Percentiles rank a stretch among this genome's conserved stretches.
phyloP scores from a whole-genome alignment of 2,888 invertebrate species.

The Dione vanillae region DNA sequence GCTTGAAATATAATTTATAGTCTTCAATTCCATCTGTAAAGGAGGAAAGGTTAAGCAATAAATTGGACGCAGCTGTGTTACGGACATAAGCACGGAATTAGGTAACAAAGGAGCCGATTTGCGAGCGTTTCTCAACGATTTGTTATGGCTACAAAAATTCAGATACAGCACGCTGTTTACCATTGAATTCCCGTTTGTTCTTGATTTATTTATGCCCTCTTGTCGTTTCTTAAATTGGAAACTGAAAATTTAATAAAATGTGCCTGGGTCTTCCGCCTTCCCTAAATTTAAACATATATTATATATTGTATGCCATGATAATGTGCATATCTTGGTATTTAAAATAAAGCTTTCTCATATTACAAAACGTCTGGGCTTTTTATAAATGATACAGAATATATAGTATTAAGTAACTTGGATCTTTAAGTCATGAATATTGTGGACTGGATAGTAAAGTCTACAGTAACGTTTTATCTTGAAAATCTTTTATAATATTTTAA shows the following conservation, averaged over 20 bases:
- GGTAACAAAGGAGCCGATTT: slow-evolving; percentile 77
- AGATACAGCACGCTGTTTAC: slow-evolving; percentile 45
- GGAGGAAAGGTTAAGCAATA: slow-evolving; percentile 80
- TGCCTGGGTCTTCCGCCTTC: too few species aligned
- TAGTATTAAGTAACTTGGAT: too few species aligned
- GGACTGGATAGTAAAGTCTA: too few species aligned
- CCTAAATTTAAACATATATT: too few species aligned
- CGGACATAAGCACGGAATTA: slow-evolving; percentile 78
- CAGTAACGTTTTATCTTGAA: too few species aligned
- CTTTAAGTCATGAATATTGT: too few species aligned
- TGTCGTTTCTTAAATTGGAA: slow-evolving; percentile 34
- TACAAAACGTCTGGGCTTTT: too few species aligned
- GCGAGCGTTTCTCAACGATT: slow-evolving; percentile 61
- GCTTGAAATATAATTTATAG: slow-evolving; percentile 83
- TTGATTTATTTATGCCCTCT: slow-evolving; percentile 37
- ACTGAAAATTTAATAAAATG: slow-evolving; percentile 20
- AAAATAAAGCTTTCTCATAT: too few species aligned
- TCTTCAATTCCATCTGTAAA: slow-evolving; percentile 79
- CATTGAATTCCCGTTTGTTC: slow-evolving; percentile 44
- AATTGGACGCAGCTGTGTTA: slow-evolving; percentile 77
- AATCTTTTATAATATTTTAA: too few species aligned
- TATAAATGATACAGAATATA: too few species aligned
- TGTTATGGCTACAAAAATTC: slow-evolving; percentile 52
- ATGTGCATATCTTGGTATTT: too few species aligned
- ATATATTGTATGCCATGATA: too few species aligned